Evolutionary conservation across 2,888 invertebrate genomes (phyloP).

Genomic region (Eledona agricola): DNA sequence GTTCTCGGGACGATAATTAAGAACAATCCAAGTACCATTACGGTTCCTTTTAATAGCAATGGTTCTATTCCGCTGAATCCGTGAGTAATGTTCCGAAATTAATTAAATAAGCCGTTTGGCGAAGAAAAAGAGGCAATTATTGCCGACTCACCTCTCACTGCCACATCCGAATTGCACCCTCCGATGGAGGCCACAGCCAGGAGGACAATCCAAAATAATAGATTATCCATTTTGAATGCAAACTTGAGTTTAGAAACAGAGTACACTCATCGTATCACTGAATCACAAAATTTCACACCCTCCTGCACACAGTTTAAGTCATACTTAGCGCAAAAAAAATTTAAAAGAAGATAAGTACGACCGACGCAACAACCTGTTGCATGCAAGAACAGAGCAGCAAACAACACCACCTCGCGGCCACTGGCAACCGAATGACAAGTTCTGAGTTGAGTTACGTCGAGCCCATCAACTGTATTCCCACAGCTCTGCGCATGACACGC

Average conservation of each 20-base stretch:
- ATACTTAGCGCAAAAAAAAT: constrained; percentile 15
- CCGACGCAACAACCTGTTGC: constrained; percentile 48
- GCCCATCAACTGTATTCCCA: too few relatives aligned
- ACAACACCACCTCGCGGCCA: constrained; percentile 41
- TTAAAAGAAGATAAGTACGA: constrained; percentile 39
- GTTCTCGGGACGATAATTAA: constrained; percentile 13
- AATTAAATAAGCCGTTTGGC: constrained; percentile 14
- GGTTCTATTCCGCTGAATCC: constrained; percentile 18
- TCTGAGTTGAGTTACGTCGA: constrained; percentile 36
- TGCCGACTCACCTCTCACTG: constrained; percentile 28
- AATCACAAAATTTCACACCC: constrained; percentile 6
- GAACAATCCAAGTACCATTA: constrained; percentile 10
- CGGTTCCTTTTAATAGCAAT: constrained; percentile 23
- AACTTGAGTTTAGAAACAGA: constrained; percentile 16
- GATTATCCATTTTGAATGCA: constrained; percentile 14
- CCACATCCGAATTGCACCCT: constrained; percentile 25
- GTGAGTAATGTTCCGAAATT: constrained; percentile 22
- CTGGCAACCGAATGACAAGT: constrained; percentile 45
- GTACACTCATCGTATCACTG: constrained; percentile 18
- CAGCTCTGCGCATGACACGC: too few relatives aligned
- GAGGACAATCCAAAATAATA: constrained; percentile 7
- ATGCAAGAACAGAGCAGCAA: constrained; percentile 14
- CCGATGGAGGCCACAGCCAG: constrained; percentile 1
- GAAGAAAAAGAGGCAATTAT: background rate
- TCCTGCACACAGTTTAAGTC: constrained; percentile 11